These are phyloP conservation scores for Bos javanicus DNA, from an alignment of 2,113 vertebrate species.

Conservation along the genomic window DNA sequence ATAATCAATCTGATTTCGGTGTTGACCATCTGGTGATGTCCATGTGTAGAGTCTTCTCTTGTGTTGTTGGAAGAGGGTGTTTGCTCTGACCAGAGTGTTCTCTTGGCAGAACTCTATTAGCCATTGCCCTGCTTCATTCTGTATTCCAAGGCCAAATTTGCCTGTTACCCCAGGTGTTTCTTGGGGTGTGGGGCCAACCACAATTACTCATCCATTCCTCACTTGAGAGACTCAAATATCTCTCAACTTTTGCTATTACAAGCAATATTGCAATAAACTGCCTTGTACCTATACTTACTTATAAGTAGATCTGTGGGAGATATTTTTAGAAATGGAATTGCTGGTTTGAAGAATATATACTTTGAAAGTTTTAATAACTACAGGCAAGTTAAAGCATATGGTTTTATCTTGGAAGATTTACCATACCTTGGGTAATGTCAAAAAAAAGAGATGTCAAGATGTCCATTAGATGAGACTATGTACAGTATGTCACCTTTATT, in stretches of 20 bases:
- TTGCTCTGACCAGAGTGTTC: too few relatives aligned
- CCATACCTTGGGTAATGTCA: neutral
- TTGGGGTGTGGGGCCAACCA: neutral
- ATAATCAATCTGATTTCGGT: too few relatives aligned
- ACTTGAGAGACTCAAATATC: neutral
- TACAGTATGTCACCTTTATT: neutral
- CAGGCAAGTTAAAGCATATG: neutral
- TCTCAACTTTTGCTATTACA: neutral
- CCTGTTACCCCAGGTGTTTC: too few relatives aligned
- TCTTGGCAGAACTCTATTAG: too few relatives aligned
- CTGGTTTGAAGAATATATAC: neutral
- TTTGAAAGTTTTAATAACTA: constrained; percentile 1
- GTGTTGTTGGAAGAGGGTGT: too few relatives aligned
- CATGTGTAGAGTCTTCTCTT: too few relatives aligned
- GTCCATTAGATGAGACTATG: neutral
- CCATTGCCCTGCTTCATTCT: too few relatives aligned
- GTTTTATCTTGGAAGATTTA: neutral
- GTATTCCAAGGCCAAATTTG: too few relatives aligned
- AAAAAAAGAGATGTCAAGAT: neutral
- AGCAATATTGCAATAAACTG: neutral
- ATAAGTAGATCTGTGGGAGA: neutral
- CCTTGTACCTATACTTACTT: neutral
- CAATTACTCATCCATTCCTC: neutral
- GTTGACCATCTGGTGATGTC: too few relatives aligned
- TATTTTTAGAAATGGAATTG: neutral